Percentiles rank a stretch among this genome's conserved stretches.
These are phyloP conservation scores for Paraescarpia echinospica DNA, from an alignment of 1,140 invertebrate genomes.

Conservation along the genomic window DNA sequence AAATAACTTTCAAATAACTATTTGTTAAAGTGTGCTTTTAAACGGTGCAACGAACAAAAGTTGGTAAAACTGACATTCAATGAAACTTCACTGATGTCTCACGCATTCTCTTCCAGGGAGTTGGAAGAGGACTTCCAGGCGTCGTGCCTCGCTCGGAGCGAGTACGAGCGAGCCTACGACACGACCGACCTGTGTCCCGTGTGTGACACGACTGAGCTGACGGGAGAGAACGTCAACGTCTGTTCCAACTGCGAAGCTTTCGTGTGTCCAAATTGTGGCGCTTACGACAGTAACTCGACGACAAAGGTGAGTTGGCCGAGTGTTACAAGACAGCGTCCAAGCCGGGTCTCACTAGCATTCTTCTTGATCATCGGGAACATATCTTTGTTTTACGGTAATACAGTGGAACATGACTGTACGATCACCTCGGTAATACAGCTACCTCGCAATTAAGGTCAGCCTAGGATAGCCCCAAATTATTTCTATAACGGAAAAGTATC, in stretches of 20 bases:
- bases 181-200: not conserved
- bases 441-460: too few species aligned
- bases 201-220: not conserved
- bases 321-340: not conserved
- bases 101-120: not conserved
- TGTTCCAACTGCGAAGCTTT: not conserved
- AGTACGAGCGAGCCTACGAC: not conserved
- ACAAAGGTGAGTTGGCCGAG: not conserved
- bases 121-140: not conserved
- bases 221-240: not conserved
- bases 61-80: too few species aligned
- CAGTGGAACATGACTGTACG: too few species aligned
- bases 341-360: too few species aligned
- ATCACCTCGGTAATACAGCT: too few species aligned
- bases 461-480: too few species aligned
- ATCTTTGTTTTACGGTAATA: too few species aligned
- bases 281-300: not conserved
- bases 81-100: not conserved
- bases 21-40: too few species aligned
- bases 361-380: too few species aligned
- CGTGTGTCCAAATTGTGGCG: not conserved
- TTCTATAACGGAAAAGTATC: too few species aligned
- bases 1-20: too few species aligned
- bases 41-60: too few species aligned
- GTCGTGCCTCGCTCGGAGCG: not conserved